These are phyloP conservation scores for Megaleporinus macrocephalus DNA, from an alignment of 2,113 vertebrate species.

Conservation along the genomic window DNA sequence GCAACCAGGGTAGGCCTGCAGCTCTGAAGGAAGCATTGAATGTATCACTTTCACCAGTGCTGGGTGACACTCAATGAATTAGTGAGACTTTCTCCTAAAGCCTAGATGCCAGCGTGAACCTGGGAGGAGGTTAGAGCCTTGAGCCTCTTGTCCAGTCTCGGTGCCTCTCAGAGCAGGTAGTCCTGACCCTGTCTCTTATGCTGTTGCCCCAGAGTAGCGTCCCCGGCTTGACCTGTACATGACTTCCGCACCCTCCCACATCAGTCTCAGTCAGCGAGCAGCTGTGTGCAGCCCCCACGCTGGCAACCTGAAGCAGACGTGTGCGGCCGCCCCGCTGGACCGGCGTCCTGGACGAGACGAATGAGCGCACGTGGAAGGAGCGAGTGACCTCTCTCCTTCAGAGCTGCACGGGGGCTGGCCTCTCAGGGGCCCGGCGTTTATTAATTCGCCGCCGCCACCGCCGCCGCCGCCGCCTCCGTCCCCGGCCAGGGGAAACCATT, in stretches of 20 bases:
- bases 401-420: constrained; percentile 35
- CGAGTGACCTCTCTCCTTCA: constrained; percentile 59
- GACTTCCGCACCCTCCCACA: constrained; percentile 31
- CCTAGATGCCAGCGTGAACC: background rate
- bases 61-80: no score
- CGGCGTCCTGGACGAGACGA: constrained; percentile 41
- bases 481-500: constrained; percentile 43
- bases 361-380: constrained; percentile 47
- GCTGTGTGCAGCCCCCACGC: constrained; percentile 40
- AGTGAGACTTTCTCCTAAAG: no score
- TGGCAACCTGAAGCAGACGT: constrained; percentile 35
- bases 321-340: constrained; percentile 28
- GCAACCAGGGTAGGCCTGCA: no score
- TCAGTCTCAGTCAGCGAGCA: constrained; percentile 63
- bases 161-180: background rate
- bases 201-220: constrained; percentile 20
- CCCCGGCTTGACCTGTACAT: constrained; percentile 39
- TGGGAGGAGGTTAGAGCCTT: background rate
- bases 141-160: background rate
- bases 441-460: constrained; percentile 45
- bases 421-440: constrained; percentile 47
- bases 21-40: no score
- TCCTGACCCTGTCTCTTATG: constrained; percentile 12
- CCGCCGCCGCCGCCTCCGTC: constrained; percentile 23
- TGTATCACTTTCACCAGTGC: no score